Evolutionary conservation across 2,113 vertebrate genomes (phyloP).

Genomic region (Cyphomyrus plagiostoma): DNA sequence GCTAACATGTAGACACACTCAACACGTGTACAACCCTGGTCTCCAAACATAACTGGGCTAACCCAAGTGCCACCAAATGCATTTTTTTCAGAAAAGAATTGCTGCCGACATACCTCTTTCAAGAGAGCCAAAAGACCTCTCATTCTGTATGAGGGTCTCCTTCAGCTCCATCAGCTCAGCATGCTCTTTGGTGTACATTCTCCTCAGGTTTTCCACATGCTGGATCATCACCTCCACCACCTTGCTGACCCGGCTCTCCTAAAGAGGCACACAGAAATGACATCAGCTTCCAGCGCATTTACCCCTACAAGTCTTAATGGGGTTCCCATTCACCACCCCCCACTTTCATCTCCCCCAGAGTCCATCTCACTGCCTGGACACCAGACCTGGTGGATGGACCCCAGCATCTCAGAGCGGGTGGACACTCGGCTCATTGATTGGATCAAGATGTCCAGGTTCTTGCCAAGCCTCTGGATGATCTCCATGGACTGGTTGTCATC

Average conservation of each 20-base stretch:
- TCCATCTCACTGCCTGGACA: neutral
- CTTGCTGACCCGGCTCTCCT: conserved; percentile 89
- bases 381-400: conserved; percentile 88
- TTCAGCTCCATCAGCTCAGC: conserved; percentile 82
- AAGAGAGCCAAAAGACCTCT: conserved; percentile 68
- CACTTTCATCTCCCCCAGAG: neutral
- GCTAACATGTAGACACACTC: neutral
- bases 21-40: neutral
- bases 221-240: conserved; percentile 96
- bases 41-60: neutral
- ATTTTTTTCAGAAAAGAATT: neutral
- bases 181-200: conserved; percentile 87
- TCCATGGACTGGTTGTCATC: conserved; percentile 85
- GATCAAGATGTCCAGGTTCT: conserved; percentile 75
- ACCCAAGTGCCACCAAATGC: neutral
- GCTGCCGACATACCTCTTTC: conserved; percentile 49
- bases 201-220: conserved; percentile 89
- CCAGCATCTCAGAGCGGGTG: conserved; percentile 88
- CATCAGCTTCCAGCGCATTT: neutral
- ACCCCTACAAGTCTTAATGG: neutral
- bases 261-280: neutral
- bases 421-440: conserved; percentile 80
- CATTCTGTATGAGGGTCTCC: conserved; percentile 73
- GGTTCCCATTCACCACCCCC: neutral
- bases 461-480: conserved; percentile 82